Conservation (phyloP, 2,888 invertebrate species). For the Phyllotreta cruciferae region DNA sequence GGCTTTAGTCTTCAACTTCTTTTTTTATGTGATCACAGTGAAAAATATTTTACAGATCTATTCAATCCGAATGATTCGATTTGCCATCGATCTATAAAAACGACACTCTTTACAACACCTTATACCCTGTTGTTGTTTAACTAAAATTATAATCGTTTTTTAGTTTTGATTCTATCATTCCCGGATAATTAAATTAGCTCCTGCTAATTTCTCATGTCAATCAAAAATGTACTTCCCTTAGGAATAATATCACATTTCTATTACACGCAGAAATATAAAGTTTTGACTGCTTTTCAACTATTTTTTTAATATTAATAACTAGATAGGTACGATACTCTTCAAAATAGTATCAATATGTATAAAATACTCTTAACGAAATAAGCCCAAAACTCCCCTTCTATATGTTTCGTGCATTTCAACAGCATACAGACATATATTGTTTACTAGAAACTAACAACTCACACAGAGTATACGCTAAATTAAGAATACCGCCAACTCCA, state of each 20-base stretch:
- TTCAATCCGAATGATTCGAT: conserved; percentile 1
- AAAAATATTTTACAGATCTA: conserved; percentile 19
- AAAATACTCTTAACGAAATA: conserved; percentile 54
- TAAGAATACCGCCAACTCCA: conserved; percentile 26
- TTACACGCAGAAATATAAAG: conserved; percentile 44
- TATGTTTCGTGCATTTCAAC: conserved; percentile 89
- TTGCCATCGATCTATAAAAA: conserved; percentile 7
- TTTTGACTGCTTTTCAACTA: conserved; percentile 45
- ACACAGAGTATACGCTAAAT: conserved; percentile 40
- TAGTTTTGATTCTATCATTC: conserved; percentile 25
- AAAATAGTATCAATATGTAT: conserved; percentile 48
- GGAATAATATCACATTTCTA: conserved; percentile 35
- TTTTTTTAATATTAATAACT: conserved; percentile 38
- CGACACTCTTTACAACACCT: conserved; percentile 1
- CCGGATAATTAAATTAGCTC: conserved; percentile 15
- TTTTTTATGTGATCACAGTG: conserved; percentile 15
- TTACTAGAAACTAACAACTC: conserved; percentile 42
- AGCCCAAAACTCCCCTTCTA: conserved; percentile 74
- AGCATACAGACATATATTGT: conserved; percentile 71
- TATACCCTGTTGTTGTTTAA: conserved; percentile 25
- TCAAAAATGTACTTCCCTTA: conserved; percentile 30
- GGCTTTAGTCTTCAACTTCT: conserved; percentile 14
- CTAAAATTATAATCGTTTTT: conserved; percentile 18
- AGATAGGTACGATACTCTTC: conserved; percentile 46
- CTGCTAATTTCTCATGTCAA: conserved; percentile 4